These are phyloP conservation scores for Celastrina argiolus DNA, from an alignment of 2,888 invertebrate species.

Conservation along the genomic window DNA sequence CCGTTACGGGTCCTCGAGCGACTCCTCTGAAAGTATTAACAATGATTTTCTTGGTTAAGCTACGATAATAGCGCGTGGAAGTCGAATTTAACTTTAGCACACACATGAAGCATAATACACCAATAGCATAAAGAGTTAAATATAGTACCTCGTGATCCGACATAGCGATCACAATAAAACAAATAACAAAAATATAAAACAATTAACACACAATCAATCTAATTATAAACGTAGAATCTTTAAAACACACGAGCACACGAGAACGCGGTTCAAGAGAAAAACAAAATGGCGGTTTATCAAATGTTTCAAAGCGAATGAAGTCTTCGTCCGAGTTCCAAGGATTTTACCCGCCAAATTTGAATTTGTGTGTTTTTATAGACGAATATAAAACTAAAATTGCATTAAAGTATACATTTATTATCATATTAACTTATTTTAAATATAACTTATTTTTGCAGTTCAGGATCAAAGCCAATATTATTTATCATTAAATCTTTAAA, in stretches of 20 bases:
- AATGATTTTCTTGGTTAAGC: slow-evolving; percentile 23
- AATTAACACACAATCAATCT: slow-evolving; percentile 54
- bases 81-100: slow-evolving; percentile 49
- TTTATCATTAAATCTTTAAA: too few relatives aligned
- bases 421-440: too few relatives aligned
- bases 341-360: slow-evolving; percentile 6
- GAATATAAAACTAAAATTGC: too few relatives aligned
- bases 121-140: slow-evolving; percentile 45
- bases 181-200: slow-evolving; percentile 44
- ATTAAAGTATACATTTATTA: too few relatives aligned
- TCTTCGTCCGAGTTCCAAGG: neutral
- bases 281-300: slow-evolving; percentile 38
- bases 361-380: too few relatives aligned
- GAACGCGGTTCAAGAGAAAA: slow-evolving; percentile 37
- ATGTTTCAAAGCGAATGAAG: neutral
- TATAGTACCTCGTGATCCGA: slow-evolving; percentile 74
- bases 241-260: slow-evolving; percentile 46
- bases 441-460: too few relatives aligned
- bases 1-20: slow-evolving; percentile 73
- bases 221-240: slow-evolving; percentile 46
- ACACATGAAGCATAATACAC: slow-evolving; percentile 47
- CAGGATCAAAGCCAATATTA: too few relatives aligned
- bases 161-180: slow-evolving; percentile 52
- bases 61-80: slow-evolving; percentile 21
- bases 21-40: slow-evolving; percentile 65